These are phyloP conservation scores for Bucorvus abyssinicus DNA, from an alignment of 2,797 vertebrate genomes.

Conservation along the genomic window DNA sequence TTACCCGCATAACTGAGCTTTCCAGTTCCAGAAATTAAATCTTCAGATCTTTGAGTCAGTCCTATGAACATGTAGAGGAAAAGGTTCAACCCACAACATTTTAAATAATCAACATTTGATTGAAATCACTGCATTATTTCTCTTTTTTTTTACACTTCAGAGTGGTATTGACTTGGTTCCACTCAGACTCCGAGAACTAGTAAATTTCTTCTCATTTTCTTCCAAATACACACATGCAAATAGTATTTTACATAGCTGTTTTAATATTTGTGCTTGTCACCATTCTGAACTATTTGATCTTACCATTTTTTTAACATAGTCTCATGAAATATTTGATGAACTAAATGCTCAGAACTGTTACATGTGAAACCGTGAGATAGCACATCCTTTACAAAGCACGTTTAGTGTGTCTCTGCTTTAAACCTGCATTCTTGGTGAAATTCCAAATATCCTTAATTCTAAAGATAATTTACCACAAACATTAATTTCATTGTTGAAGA, in stretches of 20 bases:
- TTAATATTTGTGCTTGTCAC: not conserved
- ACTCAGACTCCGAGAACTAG: not conserved
- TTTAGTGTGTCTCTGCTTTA: not conserved
- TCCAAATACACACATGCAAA: not conserved
- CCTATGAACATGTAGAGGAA: not conserved
- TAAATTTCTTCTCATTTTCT: constrained; percentile 13
- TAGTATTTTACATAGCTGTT: constrained; percentile 26
- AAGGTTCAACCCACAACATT: not conserved
- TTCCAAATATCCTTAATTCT: not conserved
- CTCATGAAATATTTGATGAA: constrained; percentile 7
- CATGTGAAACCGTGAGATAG: not conserved
- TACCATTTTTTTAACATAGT: constrained; percentile 27
- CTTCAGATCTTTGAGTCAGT: not conserved
- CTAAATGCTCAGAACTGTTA: not conserved
- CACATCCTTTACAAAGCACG: not conserved
- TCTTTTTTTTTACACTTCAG: not conserved
- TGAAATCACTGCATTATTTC: not conserved
- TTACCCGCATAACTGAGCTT: not conserved
- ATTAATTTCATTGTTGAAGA: not conserved
- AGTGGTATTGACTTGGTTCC: not conserved
- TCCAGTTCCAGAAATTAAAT: not conserved
- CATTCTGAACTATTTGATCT: constrained; percentile 38
- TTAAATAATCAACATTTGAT: not conserved
- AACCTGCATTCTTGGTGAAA: not conserved
- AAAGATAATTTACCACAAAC: not conserved